Evolutionary conservation across 2,113 vertebrate genomes (phyloP).

Genomic region (Protobothrops flavoviridis): DNA sequence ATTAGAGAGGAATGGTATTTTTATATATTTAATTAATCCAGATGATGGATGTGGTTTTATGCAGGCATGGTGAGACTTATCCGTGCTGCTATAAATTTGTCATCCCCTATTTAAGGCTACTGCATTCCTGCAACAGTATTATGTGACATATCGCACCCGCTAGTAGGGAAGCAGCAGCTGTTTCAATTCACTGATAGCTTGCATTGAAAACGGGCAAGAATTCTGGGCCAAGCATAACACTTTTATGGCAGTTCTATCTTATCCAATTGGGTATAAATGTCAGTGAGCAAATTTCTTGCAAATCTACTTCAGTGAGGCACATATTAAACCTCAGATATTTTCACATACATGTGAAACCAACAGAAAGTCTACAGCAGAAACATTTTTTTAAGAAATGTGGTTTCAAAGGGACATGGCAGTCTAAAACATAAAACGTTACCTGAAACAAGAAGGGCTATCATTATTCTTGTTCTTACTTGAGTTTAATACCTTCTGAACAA

Average conservation of each 20-base stretch:
- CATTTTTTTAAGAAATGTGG: not conserved
- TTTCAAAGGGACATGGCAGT: not conserved
- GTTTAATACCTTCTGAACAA: not conserved
- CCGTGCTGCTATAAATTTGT: conserved; percentile 47
- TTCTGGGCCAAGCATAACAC: not conserved
- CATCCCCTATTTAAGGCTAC: conserved; percentile 42
- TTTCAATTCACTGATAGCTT: not conserved
- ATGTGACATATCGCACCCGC: conserved; percentile 23
- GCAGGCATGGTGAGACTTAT: not conserved
- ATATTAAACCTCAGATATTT: conserved; percentile 37
- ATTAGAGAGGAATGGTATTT: not conserved
- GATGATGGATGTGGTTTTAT: conserved; percentile 39
- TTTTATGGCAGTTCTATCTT: conserved; percentile 26
- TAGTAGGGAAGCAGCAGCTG: conserved; percentile 53
- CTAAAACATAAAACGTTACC: not conserved
- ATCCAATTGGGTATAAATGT: not conserved
- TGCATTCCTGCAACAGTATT: conserved; percentile 39
- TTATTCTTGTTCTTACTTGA: conserved; percentile 6
- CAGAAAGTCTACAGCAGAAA: not conserved
- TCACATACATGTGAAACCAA: not conserved
- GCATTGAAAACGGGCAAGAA: not conserved
- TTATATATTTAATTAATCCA: conserved; percentile 44
- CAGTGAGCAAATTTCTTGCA: conserved; percentile 48
- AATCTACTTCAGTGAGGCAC: conserved; percentile 4
- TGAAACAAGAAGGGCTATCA: not conserved